Evolutionary conservation across 2,888 invertebrate genomes (phyloP), one percentile per base, ranked within the genome.

Genomic region (Pomacea canaliculata): DNA sequence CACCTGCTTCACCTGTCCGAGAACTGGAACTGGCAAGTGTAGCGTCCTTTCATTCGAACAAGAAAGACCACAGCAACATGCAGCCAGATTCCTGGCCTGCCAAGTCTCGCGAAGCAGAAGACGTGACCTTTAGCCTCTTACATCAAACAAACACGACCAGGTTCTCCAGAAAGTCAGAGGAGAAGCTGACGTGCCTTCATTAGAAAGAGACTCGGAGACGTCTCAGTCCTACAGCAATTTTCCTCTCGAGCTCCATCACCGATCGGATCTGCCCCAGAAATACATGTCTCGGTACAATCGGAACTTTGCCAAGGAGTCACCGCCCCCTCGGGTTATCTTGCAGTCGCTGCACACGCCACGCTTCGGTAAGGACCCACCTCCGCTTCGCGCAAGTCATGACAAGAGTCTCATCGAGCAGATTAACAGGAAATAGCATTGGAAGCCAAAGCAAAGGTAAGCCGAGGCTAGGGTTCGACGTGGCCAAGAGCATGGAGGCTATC

Each of bases 271-370:
- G 23, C 63, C 71, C 27, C 71, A 83, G 70, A 85, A 84, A 78
- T 81, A 83, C 77, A 74, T 85, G 63, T 83, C 78, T 23, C 81
- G 79, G 56, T 84, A 84, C 73, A 77, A 79, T 12, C 73, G 73
- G 13, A 77, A 81, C 66, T 80, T 84, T 37, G 82, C 83, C 18
- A 70, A 71, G 56, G 85, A 84, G 19, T 87, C 87, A 1, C 86
- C 87, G n/a, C 87, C 86, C 69, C 85, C 87, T 8, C 80, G 83
- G 48, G 84, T 86, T 63, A 77, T 86, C 23, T 80, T 87, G 37
- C 83, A 85, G 56, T 80, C 80, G 60, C 77, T 85, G 19, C 81
- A 82, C 70, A 77, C 70, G 8, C 75, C 76, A 16, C 73, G 72
- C 7, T 18, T 73, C 16, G 69, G 72, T 51, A 76, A 71, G 63